Base-by-base conservation (phyloP, 2,797 vertebrate genomes). In the Eurystomus glaucurus region DNA sequence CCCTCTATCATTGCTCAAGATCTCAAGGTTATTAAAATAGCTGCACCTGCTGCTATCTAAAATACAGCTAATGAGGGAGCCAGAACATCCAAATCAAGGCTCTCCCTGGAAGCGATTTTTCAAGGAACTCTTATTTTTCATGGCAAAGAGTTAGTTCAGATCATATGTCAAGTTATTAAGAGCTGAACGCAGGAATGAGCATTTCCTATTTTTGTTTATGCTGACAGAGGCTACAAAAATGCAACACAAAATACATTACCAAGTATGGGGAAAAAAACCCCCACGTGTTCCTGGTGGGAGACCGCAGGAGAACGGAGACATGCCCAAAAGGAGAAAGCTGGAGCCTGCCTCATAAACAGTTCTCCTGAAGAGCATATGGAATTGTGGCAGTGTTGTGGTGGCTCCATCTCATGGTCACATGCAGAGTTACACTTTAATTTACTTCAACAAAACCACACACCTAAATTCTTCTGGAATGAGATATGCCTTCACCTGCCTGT, bases 121-220 rank as follows among this genome's bases (percentile, higher is more conserved):
- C 93, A 93, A 82, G 87, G 61, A 92, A 95, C 60, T 25, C 87
- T 95, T 95, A 54, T 51, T 84, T 97, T 93, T 88, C 75, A 93
- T 74, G 85, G 95, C 87, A 93, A 65, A 39, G 17, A 50, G 33
- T 70, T 75, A 79, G 82, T 83, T 97, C 74, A 96, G 95, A 93
- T 96, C 80, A 45, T 28, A 51, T 0, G 10, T 70, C 71, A 91
- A 90, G 91, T 86, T 85, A 86, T 39, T 54, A 86, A 83, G 86
- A 93, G 81, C 68, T 77, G 72, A 83, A 89, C 11, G 51, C 19
- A 54, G 86, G 54, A 93, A 95, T 26, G 54, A 76, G 57, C 75
- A 72, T 83, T 96, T 97, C 94, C 88, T 95, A 85, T 86, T 95
- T 95, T 93, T 95, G 83, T 97, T 96, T 96, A 90, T n/a, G 82